Conservation (phyloP, 1,140 invertebrate genomes). For the Hylaeus anthracinus region DNA sequence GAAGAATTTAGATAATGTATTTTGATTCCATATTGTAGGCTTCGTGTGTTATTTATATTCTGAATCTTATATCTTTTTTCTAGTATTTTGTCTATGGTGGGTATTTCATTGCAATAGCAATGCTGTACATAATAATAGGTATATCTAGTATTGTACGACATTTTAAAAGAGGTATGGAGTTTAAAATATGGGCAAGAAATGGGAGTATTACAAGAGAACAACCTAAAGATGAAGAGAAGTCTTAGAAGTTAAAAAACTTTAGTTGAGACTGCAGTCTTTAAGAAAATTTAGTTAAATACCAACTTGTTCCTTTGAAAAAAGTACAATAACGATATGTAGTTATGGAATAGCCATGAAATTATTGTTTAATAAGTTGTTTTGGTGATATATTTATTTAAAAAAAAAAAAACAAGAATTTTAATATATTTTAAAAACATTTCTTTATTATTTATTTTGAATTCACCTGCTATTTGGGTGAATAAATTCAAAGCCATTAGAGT, state of each 20-base stretch:
- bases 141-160: conserved; percentile 64
- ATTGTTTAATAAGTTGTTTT: not conserved
- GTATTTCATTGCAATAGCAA: conserved; percentile 82
- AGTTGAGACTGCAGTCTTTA: not conserved
- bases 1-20: not conserved
- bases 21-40: too few relatives aligned
- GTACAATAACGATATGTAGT: not conserved
- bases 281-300: not conserved
- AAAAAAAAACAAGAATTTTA: not conserved
- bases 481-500: not conserved
- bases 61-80: conserved; percentile 62
- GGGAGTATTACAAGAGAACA: not conserved
- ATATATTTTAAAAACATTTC: not conserved
- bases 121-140: conserved; percentile 78
- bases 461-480: too few relatives aligned
- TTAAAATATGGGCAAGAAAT: conserved; percentile 56
- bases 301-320: not conserved
- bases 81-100: conserved; percentile 85
- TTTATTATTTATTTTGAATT: not conserved
- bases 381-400: not conserved
- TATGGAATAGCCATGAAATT: not conserved
- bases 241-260: not conserved
- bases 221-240: not conserved
- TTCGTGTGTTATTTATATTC: too few relatives aligned
- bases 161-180: conserved; percentile 49